These are phyloP conservation scores for Solenopsis invicta DNA, from an alignment of 1,140 invertebrate species.

Conservation along the genomic window DNA sequence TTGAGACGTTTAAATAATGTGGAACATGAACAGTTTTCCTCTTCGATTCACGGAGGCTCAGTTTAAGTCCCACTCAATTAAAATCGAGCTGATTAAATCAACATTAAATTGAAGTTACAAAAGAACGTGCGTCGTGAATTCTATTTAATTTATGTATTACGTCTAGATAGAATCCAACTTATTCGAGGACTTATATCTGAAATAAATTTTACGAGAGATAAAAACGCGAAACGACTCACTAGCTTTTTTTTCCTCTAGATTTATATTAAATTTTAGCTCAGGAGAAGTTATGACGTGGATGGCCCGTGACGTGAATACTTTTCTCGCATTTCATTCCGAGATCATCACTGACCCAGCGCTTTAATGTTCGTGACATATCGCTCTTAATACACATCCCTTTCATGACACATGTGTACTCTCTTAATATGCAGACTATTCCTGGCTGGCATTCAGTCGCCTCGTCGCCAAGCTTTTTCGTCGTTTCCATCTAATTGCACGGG, in stretches of 20 bases:
- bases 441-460: neutral
- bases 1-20: constrained; percentile 12
- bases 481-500: constrained; percentile 30
- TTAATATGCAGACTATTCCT: constrained; percentile 36
- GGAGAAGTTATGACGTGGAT: neutral
- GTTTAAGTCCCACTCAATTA: neutral
- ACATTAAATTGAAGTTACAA: neutral
- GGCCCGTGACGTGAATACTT: neutral
- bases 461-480: constrained; percentile 25
- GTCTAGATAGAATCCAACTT: neutral
- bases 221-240: neutral
- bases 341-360: neutral
- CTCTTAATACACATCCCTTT: neutral
- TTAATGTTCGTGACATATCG: neutral
- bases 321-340: neutral
- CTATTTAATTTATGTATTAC: neutral
- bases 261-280: neutral
- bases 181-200: neutral
- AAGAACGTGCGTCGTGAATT: neutral
- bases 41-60: no score
- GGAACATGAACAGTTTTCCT: neutral
- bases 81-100: neutral
- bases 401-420: neutral
- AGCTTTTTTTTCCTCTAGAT: neutral
- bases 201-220: neutral